Base-by-base conservation (phyloP, 2,797 vertebrate genomes). In the Tiaroga cobitis region DNA sequence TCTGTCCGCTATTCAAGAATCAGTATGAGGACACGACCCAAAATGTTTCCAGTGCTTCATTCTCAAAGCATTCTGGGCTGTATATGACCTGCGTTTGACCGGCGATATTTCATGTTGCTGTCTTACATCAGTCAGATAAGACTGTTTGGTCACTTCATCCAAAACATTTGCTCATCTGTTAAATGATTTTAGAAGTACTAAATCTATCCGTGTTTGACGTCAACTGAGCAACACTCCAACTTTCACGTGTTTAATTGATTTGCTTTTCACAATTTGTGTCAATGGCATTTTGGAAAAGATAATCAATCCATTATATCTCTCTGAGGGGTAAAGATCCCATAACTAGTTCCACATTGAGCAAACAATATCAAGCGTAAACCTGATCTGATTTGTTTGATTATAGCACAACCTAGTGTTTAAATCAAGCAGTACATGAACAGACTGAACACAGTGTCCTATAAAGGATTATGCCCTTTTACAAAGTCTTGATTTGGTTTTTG, bases 51-150 rank as follows among this genome's bases (percentile, higher is more conserved):
- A 63, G 61, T 15, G 26, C 39, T 80, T 80, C 59, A 65, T 46
- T 18, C 39, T 63, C 9, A 4, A 67, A 24, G 59, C 41, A 29
- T 63, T 80, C 41, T 15, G 37, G 15, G 54, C 37, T 41, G 37
- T 1, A 0, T 1, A 0, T 65, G 77, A 65, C 59, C 81, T 0
- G 39, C 1, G 39, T 26, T 65, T 75, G 81, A 83, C 72, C 15
- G 16, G 8, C 2, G 21, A 49, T 75, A 67, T 65, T 49, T 83
- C 56, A 83, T 7, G 54, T n/a, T 37, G 18, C 56, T 65, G 41
- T 83, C 81, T 75, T 83, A 65, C 56, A 51, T 83, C 81, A 67
- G 29, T 51, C 81, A 49, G 72, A 83, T 75, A 75, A 65, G 7
- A 65, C 49, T 16, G 61, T 69, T 83, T 56, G 19, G n/a, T 24